Percentiles rank a stretch among this genome's conserved stretches.
Conservation (phyloP, 2,797 vertebrate species). For the Poeciliopsis presidionis region DNA sequence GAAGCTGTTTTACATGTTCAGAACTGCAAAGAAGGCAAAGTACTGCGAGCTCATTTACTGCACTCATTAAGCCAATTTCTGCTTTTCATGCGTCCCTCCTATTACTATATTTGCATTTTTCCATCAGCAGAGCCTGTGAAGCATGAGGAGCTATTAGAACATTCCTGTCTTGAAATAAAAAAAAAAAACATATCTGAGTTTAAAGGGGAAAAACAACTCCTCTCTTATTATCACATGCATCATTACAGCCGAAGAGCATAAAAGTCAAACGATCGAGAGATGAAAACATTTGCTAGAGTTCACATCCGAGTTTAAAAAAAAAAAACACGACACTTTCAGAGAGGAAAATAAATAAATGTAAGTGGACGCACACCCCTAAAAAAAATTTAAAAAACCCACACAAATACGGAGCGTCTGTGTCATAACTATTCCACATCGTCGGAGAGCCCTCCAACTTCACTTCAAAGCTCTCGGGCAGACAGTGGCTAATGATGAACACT, state of each 20-base stretch:
- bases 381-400: constrained; percentile 1
- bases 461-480: constrained; percentile 74
- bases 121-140: constrained; percentile 48
- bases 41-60: constrained; percentile 31
- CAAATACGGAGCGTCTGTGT: constrained; percentile 55
- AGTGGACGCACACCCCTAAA: constrained; percentile 42
- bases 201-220: constrained; percentile 40
- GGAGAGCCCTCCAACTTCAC: constrained; percentile 69
- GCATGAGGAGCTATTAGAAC: constrained; percentile 50
- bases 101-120: constrained; percentile 43
- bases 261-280: constrained; percentile 40
- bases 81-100: constrained; percentile 34
- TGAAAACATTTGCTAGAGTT: constrained; percentile 47
- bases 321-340: constrained; percentile 16
- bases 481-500: constrained; percentile 79
- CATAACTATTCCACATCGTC: constrained; percentile 59
- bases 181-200: constrained; percentile 25
- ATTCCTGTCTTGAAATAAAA: constrained; percentile 28
- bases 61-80: constrained; percentile 54
- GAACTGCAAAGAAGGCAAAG: constrained; percentile 22
- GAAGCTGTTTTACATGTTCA: constrained; percentile 37
- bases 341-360: constrained; percentile 45
- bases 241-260: constrained; percentile 43
- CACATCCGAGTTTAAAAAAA: constrained; percentile 8
- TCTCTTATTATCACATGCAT: constrained; percentile 37